These are phyloP conservation scores for Odontesthes bonariensis DNA, from an alignment of 2,113 vertebrate genomes.

Conservation along the genomic window DNA sequence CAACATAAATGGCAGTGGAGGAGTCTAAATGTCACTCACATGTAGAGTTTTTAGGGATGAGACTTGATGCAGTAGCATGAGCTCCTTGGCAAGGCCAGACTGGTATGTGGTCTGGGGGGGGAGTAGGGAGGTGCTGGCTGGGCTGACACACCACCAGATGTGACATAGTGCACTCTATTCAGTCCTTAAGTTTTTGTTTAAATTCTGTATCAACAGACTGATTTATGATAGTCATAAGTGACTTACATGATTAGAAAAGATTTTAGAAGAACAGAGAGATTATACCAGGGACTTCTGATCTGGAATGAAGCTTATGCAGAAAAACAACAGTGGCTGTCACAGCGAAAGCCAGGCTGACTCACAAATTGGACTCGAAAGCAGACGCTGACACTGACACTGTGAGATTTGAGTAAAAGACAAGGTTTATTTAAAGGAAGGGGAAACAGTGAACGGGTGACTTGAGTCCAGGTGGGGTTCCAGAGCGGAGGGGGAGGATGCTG, in stretches of 20 bases:
- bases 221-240: slow-evolving; percentile 38
- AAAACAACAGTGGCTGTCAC: not conserved
- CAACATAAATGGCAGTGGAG: slow-evolving; percentile 78
- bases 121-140: slow-evolving; percentile 74
- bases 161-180: slow-evolving; percentile 69
- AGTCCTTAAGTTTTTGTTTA: slow-evolving; percentile 60
- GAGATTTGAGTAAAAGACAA: too few species aligned
- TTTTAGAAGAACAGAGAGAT: not conserved
- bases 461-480: too few species aligned
- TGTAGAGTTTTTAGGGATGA: slow-evolving; percentile 67
- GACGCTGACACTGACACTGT: too few species aligned
- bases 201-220: slow-evolving; percentile 42
- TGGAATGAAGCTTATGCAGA: not conserved
- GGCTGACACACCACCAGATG: slow-evolving; percentile 71
- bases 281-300: not conserved
- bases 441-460: too few species aligned
- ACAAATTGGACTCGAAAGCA: too few species aligned
- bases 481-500: too few species aligned
- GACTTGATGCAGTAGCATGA: slow-evolving; percentile 69
- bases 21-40: slow-evolving; percentile 79
- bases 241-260: slow-evolving; percentile 27
- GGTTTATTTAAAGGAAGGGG: too few species aligned
- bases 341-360: too few species aligned
- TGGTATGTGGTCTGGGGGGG: slow-evolving; percentile 78
- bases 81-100: slow-evolving; percentile 76